These are phyloP conservation scores for Drosophila acutilabella DNA, from an alignment of 2,888 invertebrate species.

Conservation along the genomic window DNA sequence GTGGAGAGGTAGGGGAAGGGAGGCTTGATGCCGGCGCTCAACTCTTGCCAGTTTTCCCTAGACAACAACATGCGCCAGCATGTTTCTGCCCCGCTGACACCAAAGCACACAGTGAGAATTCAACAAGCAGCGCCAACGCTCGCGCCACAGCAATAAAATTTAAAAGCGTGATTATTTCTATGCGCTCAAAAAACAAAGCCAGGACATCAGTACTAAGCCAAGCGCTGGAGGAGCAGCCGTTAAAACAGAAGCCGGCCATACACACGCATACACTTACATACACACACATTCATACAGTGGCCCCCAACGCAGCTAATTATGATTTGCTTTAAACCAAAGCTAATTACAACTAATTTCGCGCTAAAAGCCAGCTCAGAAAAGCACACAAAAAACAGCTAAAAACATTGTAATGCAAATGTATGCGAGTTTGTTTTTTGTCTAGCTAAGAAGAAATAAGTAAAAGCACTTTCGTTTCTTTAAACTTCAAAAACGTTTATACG, in stretches of 20 bases:
- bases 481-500: too few relatives aligned
- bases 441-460: too few relatives aligned
- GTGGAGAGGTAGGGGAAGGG: too few relatives aligned
- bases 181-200: constrained; percentile 31
- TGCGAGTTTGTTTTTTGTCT: too few relatives aligned
- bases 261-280: not conserved
- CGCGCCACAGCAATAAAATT: constrained; percentile 68
- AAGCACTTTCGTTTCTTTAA: too few relatives aligned
- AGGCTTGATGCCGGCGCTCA: constrained; percentile 2
- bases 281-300: not conserved
- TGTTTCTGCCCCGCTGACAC: constrained; percentile 36
- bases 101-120: constrained; percentile 38
- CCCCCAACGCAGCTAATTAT: constrained; percentile 56
- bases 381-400: not conserved
- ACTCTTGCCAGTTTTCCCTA: constrained; percentile 33
- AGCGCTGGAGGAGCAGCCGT: constrained; percentile 5
- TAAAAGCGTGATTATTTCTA: constrained; percentile 74
- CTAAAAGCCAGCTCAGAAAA: too few relatives aligned
- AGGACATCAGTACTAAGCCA: constrained; percentile 25
- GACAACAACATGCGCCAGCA: constrained; percentile 54
- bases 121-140: constrained; percentile 54
- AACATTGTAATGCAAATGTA: not conserved
- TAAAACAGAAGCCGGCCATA: not conserved
- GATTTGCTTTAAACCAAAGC: constrained; percentile 65
- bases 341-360: constrained; percentile 69